Conservation (phyloP, 2,888 invertebrate genomes). For the Serrognathus titanus region DNA sequence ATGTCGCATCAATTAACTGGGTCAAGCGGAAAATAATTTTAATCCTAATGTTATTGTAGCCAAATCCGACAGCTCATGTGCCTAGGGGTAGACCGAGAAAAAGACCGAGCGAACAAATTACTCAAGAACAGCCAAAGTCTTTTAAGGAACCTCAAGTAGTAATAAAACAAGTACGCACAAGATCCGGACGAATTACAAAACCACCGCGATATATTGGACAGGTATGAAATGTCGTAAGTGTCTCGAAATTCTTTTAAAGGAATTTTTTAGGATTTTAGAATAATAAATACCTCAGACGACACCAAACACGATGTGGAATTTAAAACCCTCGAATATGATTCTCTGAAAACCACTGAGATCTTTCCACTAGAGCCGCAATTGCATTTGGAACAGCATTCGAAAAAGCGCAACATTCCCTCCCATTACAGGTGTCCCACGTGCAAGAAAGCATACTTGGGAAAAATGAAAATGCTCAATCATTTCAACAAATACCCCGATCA, state of each 20-base stretch:
- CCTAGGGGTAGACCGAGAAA: slow-evolving; percentile 38
- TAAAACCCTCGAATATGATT: slow-evolving; percentile 35
- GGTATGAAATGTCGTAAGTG: slow-evolving; percentile 20
- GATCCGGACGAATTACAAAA: slow-evolving; percentile 42
- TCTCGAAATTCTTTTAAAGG: not conserved
- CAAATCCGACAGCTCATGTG: slow-evolving; percentile 26
- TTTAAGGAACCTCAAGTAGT: slow-evolving; percentile 16
- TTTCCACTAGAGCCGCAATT: slow-evolving; percentile 14
- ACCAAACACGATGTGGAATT: slow-evolving; percentile 28
- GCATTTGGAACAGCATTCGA: slow-evolving; percentile 10
- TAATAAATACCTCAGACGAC: slow-evolving; percentile 32
- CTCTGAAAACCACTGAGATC: slow-evolving; percentile 31
- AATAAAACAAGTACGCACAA: slow-evolving; percentile 34
- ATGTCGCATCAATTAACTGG: slow-evolving; percentile 1
- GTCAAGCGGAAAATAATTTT: not conserved
- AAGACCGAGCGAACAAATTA: slow-evolving; percentile 22
- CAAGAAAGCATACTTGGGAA: slow-evolving; percentile 61
- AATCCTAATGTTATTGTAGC: slow-evolving; percentile 13
- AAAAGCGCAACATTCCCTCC: slow-evolving; percentile 49
- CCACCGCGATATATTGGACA: slow-evolving; percentile 41
- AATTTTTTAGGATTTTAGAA: slow-evolving; percentile 36
- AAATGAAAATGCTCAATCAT: slow-evolving; percentile 59
- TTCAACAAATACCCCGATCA: slow-evolving; percentile 61
- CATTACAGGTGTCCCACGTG: slow-evolving; percentile 62
- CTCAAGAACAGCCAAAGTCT: slow-evolving; percentile 11